phyloP scores from a whole-genome alignment of 2,113 vertebrate genomes.

The Collichthys lucidus region DNA sequence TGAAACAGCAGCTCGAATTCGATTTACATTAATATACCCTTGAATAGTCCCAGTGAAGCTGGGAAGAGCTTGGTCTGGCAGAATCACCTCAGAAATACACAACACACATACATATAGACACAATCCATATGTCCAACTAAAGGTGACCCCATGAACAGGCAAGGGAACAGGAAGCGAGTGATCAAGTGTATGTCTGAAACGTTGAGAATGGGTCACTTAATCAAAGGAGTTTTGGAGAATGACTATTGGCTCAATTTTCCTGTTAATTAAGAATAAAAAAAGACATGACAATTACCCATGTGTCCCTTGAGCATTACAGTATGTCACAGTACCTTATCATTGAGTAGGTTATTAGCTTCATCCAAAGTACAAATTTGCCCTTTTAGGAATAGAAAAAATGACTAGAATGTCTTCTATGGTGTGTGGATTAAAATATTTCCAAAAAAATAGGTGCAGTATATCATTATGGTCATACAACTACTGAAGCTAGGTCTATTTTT shows the following conservation, averaged over 20 bases:
- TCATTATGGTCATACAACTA: not conserved
- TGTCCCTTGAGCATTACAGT: not conserved
- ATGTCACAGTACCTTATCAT: not conserved
- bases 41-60: conserved; percentile 52
- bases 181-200: not conserved
- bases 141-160: conserved; percentile 37
- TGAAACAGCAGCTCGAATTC: conserved; percentile 58
- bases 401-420: not conserved
- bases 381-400: not conserved
- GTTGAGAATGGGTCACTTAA: not conserved
- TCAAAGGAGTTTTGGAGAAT: not conserved
- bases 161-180: not conserved
- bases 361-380: not conserved
- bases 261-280: not conserved
- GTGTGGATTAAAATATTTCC: not conserved
- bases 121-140: conserved; percentile 22
- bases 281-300: not conserved
- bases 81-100: conserved; percentile 42
- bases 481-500: not conserved
- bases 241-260: not conserved
- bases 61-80: conserved; percentile 59
- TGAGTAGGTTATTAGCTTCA: not conserved
- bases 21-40: conserved; percentile 73
- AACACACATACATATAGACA: conserved; percentile 17
- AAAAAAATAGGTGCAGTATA: not conserved